A percentile compares a stretch with the other conserved stretches of the same genome.
These are phyloP conservation scores for Chloromyia formosa DNA, from an alignment of 2,888 invertebrate species.

Conservation along the genomic window DNA sequence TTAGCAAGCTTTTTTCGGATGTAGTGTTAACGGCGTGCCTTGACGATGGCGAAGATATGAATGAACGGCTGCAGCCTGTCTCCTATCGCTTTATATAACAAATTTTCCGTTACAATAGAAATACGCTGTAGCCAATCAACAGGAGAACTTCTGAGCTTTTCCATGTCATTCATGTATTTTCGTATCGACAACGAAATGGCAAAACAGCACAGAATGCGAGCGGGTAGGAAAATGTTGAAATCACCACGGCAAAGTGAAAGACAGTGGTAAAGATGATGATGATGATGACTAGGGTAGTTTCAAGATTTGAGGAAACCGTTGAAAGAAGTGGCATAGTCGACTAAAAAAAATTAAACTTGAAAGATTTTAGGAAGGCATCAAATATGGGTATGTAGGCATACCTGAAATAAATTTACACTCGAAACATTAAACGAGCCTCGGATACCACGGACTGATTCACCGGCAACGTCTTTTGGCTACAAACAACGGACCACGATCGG, in stretches of 20 bases:
- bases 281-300: background rate
- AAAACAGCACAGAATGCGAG: background rate
- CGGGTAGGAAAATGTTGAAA: background rate
- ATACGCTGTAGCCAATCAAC: conserved; percentile 34
- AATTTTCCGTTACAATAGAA: conserved; percentile 24
- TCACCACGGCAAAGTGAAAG: background rate
- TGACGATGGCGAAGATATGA: conserved; percentile 39
- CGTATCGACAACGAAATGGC: conserved; percentile 30
- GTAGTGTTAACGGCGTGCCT: conserved; percentile 36
- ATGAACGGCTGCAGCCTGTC: conserved; percentile 31
- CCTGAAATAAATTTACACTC: too few relatives aligned
- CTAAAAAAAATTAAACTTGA: background rate
- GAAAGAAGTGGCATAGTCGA: background rate
- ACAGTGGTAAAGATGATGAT: background rate
- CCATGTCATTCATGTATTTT: background rate
- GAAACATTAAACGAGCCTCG: too few relatives aligned
- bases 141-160: conserved; percentile 39
- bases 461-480: too few relatives aligned
- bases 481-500: too few relatives aligned
- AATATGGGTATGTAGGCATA: too few relatives aligned
- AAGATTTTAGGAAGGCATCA: too few relatives aligned
- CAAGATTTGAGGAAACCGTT: background rate
- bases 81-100: conserved; percentile 38
- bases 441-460: too few relatives aligned
- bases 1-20: background rate